Evolutionary conservation across 2,797 vertebrate species (phyloP).

Genomic region (Sphenodon punctatus): DNA sequence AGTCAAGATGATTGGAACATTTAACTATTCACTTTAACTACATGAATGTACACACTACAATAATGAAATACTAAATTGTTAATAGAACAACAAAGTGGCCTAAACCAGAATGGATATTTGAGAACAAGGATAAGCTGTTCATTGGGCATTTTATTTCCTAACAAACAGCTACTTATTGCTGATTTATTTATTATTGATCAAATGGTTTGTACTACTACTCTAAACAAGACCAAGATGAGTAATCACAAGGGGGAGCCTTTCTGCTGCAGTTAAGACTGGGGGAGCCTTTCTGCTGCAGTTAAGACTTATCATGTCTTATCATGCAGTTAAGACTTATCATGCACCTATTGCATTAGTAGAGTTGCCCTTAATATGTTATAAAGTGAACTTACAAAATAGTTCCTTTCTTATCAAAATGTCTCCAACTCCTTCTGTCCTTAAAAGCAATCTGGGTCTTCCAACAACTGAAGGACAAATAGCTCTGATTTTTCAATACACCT

Average conservation of each 20-base stretch:
- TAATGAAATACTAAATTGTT: background rate
- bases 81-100: background rate
- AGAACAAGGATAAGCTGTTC: background rate
- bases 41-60: background rate
- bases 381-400: background rate
- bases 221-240: background rate
- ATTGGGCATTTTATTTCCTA: background rate
- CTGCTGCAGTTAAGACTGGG: background rate
- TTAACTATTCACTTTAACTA: background rate
- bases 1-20: background rate
- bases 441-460: background rate
- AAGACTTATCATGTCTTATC: too few relatives aligned
- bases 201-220: background rate
- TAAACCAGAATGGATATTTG: background rate
- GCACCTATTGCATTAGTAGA: background rate
- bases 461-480: background rate
- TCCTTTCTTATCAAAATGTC: background rate
- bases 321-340: too few relatives aligned
- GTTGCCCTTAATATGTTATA: background rate
- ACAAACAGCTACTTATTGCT: background rate
- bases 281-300: background rate
- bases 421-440: background rate
- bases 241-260: background rate
- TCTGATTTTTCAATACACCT: background rate
- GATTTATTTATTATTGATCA: background rate